These are phyloP conservation scores for Conus ventricosus DNA, from an alignment of 1,140 invertebrate genomes.

Conservation along the genomic window DNA sequence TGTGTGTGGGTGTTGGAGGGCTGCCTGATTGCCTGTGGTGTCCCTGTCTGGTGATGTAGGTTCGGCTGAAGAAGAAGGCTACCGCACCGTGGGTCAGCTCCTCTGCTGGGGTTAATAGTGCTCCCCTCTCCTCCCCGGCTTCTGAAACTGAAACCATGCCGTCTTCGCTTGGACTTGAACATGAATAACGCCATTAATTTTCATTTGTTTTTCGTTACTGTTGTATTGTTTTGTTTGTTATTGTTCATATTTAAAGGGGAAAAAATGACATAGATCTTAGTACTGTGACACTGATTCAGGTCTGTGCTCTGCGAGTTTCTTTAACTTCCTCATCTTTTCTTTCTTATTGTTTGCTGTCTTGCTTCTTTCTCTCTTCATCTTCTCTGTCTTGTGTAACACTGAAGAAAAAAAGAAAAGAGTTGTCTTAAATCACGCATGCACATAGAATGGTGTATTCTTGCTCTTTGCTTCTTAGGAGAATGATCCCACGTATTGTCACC, in stretches of 20 bases:
- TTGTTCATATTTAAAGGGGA: not conserved
- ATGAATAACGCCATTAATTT: not conserved
- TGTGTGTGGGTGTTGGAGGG: not conserved
- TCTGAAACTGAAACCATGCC: not conserved
- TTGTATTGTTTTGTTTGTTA: not conserved
- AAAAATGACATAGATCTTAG: not conserved
- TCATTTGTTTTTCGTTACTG: not conserved
- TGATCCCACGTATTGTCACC: not conserved
- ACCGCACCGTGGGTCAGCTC: conserved; percentile 36
- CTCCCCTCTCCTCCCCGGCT: not conserved
- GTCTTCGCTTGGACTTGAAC: conserved; percentile 2
- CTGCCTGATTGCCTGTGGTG: not conserved
- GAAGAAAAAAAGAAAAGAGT: too few species aligned
- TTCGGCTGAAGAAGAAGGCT: conserved; percentile 38
- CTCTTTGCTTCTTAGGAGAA: not conserved
- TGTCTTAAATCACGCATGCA: too few species aligned
- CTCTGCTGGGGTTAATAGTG: conserved; percentile 28
- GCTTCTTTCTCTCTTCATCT: not conserved
- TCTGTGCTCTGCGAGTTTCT: not conserved
- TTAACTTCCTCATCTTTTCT: not conserved
- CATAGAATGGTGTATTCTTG: not conserved
- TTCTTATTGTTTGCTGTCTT: not conserved
- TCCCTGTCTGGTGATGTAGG: conserved; percentile 22
- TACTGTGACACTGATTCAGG: too few species aligned
- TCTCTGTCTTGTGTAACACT: not conserved